Base-by-base conservation (phyloP, 2,113 vertebrate genomes). In the Pomatorhinus ruficollis region DNA sequence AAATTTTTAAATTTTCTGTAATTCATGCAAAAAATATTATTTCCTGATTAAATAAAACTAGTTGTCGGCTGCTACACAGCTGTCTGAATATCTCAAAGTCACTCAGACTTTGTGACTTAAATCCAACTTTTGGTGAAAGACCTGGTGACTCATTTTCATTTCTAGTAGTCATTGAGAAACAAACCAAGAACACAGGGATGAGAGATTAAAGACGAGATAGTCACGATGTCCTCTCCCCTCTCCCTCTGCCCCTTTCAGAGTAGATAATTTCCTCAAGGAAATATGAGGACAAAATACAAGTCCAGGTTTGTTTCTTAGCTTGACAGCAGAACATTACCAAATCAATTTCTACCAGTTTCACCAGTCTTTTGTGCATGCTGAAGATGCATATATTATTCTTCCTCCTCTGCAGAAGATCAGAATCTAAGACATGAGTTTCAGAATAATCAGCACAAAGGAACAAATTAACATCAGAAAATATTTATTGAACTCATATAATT, bases 231-330 rank as follows among this genome's bases (percentile, higher is more conserved):
- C 9, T 50, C 16, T 53, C 7, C 12, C 6, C 16, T 31, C 7
- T 6, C 1, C 1, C 8, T 1, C 7, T 1, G 1, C 7, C 3
- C 3, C 14, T 84, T 63, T 33, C 33, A 66, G 28, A 61, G 37
- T 27, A 15, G 17, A 56, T 83, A 8, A 31, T 52, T 71, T 49
- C 18, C 25, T 78, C 14, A 15, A 78, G 23, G 16, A 70, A 69
- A 50, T 31, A 17, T 42, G 20, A 65, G n/a, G 33, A 76, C 6
- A 65, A 22, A 87, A 61, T 40, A 19, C 2, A 40, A 44, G 3
- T 40, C 9, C 15, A 16, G 3, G 3, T 42, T 65, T 50, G 7
- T 35, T 66, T 63, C 16, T 28, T 86, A 60, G 21, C 14, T 69
- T 83, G 35, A 27, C 40, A 91, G 74, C n/a, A 11, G 12, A 24